Evolutionary conservation across 2,888 invertebrate species (phyloP), one percentile per base, ranked within the genome.

Genomic region (Drosophila maculinotata): DNA sequence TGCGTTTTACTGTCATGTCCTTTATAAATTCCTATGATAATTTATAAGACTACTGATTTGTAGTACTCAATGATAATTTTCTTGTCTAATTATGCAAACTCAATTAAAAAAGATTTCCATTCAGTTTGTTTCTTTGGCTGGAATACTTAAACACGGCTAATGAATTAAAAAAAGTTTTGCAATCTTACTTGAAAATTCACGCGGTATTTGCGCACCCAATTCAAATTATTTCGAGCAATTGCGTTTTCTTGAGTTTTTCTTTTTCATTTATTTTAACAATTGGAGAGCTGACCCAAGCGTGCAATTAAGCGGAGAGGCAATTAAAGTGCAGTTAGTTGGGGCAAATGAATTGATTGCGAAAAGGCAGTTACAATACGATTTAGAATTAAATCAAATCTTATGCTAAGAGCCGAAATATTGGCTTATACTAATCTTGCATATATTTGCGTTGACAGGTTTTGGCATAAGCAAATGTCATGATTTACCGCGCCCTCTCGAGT

Each of bases 161-260:
- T 56, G 69, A 73, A 65, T 49, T 17, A 14, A 9, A 44, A 49
- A 79, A 79, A 53, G 35, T 51, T 57, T 49, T 47, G 45, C 44
- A 70, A 73, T 48, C 54, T 66, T 53, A 67, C 57, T 79, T 80
- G 67, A 69, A 65, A 70, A 79, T 78, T 78, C 69, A 73, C 56
- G 78, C 76, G 45, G 60, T 79, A 71, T 87, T 83, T 83, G 81
- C 87, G 44, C 69, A 68, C 71, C 79, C 70, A 79, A 88, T 80
- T 85, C 75, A 82, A 85, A 87, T 88, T 79, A 87, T 72, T 85
- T 85, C 87, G 69, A 80, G 80, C 87, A 75, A 82, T 81, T 85
- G 76, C 72, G 59, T 75, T 69, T 58, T 48, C 70, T 51, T 65
- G 59, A 39, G 41, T 48, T 66, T 63, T 65, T 45, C 14, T 45